A percentile compares a stretch with the other conserved stretches of the same genome.
Evolutionary conservation across 2,113 vertebrate species (phyloP).

Genomic region (Montifringilla adamsi): DNA sequence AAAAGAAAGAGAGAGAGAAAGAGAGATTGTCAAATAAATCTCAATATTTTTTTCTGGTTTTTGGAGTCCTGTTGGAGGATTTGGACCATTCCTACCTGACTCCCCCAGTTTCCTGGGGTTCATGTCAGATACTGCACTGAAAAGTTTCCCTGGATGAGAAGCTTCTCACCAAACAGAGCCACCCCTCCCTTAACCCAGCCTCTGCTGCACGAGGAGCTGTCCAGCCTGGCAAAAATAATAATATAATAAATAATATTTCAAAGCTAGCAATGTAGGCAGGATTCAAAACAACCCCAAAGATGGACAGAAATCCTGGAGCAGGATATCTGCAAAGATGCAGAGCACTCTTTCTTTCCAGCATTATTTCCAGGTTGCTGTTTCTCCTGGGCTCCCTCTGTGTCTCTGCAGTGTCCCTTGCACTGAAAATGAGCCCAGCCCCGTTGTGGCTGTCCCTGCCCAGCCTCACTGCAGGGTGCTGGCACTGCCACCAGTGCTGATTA

Average conservation of each 20-base stretch:
- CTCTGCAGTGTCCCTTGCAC: neutral
- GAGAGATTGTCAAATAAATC: neutral
- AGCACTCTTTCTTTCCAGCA: neutral
- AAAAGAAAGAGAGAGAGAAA: neutral
- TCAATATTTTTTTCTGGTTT: rapidly evolving
- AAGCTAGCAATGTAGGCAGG: neutral
- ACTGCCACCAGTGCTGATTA: rapidly evolving
- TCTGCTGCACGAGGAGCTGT: neutral
- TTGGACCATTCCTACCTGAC: neutral
- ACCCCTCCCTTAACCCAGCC: rapidly evolving
- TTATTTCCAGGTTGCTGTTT: rapidly evolving
- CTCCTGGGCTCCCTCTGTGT: no score
- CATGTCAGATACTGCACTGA: rapidly evolving
- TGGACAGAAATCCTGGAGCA: no score
- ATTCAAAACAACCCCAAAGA: neutral
- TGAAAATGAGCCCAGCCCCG: rapidly evolving
- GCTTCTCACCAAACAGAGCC: neutral
- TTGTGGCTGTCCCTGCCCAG: neutral
- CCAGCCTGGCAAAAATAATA: neutral
- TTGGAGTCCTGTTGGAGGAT: no score
- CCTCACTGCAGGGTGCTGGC: rapidly evolving
- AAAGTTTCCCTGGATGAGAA: neutral
- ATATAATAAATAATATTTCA: neutral
- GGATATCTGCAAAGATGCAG: neutral
- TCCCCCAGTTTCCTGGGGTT: neutral